Conservation (phyloP, 1,140 invertebrate genomes). For the Venturia canescens region DNA sequence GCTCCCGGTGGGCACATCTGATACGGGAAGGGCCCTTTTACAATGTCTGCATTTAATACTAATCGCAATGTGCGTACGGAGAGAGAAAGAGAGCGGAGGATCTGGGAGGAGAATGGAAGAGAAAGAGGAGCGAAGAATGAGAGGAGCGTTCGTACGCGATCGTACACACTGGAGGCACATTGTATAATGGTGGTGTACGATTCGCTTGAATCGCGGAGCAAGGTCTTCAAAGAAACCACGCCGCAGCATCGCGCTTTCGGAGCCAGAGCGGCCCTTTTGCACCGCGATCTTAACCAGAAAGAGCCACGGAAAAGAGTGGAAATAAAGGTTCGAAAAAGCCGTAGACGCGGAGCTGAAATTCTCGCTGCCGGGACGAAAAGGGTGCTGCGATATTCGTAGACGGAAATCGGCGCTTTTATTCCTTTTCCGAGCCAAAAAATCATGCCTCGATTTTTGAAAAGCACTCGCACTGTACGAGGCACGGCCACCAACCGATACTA, state of each 20-base stretch:
- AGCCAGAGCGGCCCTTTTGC: background rate
- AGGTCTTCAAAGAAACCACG: constrained; percentile 31
- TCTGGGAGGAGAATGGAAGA: background rate
- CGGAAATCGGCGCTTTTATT: background rate
- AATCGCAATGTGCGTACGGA: constrained; percentile 65
- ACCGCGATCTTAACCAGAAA: background rate
- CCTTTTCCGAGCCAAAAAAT: background rate
- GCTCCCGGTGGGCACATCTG: constrained; percentile 59
- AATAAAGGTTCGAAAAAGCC: background rate
- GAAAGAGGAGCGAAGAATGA: background rate
- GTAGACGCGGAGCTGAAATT: background rate
- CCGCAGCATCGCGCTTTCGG: background rate
- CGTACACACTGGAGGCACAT: background rate
- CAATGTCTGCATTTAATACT: constrained; percentile 70
- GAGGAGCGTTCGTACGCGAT: constrained; percentile 3
- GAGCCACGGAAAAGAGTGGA: background rate
- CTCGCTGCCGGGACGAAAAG: background rate
- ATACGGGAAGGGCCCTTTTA: constrained; percentile 64
- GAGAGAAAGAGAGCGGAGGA: background rate
- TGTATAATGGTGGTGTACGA: constrained; percentile 13
- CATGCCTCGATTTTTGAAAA: background rate
- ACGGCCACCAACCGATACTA: constrained; percentile 26
- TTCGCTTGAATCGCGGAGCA: constrained; percentile 8
- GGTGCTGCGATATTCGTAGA: background rate
- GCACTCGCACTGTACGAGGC: background rate